phyloP scores from a whole-genome alignment of 2,888 invertebrate genomes.

The Eledona agricola region DNA sequence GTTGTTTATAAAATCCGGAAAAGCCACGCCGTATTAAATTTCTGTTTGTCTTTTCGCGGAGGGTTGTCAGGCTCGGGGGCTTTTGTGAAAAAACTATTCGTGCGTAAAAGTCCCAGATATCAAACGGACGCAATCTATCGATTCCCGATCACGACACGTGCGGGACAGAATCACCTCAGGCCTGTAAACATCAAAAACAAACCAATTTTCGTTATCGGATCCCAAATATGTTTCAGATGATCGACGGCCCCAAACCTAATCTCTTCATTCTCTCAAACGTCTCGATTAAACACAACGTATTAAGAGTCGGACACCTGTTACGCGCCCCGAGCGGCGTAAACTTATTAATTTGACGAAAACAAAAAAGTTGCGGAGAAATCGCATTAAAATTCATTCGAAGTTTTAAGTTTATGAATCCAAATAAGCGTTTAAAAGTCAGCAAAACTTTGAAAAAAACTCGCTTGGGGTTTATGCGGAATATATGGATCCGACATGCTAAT shows the following conservation, averaged over 20 bases:
- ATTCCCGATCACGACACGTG: constrained; percentile 49
- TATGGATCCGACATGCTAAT: constrained; percentile 27
- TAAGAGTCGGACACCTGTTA: constrained; percentile 29
- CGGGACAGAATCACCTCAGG: constrained; percentile 47
- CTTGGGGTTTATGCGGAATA: constrained; percentile 9
- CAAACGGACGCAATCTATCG: constrained; percentile 48
- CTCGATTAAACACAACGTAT: not conserved
- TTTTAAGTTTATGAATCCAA: constrained; percentile 35
- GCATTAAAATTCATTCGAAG: constrained; percentile 37
- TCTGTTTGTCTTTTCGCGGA: constrained; percentile 13
- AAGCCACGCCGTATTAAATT: no score
- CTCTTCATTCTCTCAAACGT: constrained; percentile 7
- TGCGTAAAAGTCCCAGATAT: constrained; percentile 46
- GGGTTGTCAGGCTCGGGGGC: constrained; percentile 28
- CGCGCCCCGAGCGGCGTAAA: constrained; percentile 6
- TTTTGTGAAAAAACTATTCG: constrained; percentile 43
- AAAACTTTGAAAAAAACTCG: constrained; percentile 22
- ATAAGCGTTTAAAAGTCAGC: constrained; percentile 28
- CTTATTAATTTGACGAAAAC: constrained; percentile 7
- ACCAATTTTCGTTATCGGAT: constrained; percentile 46
- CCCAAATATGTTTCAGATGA: constrained; percentile 34
- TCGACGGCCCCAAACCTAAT: constrained; percentile 1
- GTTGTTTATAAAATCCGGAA: no score
- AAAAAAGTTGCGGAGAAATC: constrained; percentile 31
- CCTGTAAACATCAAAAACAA: constrained; percentile 49